phyloP scores from a whole-genome alignment of 2,888 invertebrate genomes.

The Habroteleia sp. region DNA sequence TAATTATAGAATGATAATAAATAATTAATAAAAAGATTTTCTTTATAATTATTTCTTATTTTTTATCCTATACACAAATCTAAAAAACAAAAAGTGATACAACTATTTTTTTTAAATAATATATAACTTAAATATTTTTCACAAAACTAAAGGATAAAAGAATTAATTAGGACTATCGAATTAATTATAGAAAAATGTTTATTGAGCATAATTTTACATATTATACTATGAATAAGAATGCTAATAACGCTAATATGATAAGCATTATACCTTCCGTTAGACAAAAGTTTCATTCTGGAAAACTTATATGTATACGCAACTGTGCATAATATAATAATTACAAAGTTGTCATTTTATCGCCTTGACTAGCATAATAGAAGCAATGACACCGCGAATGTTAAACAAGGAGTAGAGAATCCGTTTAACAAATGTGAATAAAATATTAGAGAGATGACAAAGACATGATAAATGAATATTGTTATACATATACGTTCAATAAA shows the following conservation, averaged over 20 bases:
- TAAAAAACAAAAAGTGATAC: no score
- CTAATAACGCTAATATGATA: conserved; percentile 65
- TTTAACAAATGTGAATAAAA: no score
- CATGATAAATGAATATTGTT: conserved; percentile 27
- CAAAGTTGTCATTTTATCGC: conserved; percentile 73
- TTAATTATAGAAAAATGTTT: conserved; percentile 79
- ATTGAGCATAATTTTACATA: conserved; percentile 79
- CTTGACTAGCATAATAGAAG: conserved; percentile 79
- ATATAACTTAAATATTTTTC: no score
- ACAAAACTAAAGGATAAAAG: background rate
- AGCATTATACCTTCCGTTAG: conserved; percentile 71
- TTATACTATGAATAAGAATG: conserved; percentile 73
- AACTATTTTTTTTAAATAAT: no score
- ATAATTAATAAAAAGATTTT: no score
- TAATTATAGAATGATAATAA: no score
- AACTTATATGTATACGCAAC: conserved; percentile 68
- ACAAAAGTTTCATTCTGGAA: conserved; percentile 68
- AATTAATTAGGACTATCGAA: background rate
- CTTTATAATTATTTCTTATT: no score
- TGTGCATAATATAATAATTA: conserved; percentile 67
- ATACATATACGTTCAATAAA: conserved; percentile 25
- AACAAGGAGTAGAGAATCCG: conserved; percentile 55
- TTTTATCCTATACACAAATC: no score
- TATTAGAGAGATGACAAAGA: no score
- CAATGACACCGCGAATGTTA: conserved; percentile 69